phyloP scores from a whole-genome alignment of 2,888 invertebrate species.

The Brenthis daphne region DNA sequence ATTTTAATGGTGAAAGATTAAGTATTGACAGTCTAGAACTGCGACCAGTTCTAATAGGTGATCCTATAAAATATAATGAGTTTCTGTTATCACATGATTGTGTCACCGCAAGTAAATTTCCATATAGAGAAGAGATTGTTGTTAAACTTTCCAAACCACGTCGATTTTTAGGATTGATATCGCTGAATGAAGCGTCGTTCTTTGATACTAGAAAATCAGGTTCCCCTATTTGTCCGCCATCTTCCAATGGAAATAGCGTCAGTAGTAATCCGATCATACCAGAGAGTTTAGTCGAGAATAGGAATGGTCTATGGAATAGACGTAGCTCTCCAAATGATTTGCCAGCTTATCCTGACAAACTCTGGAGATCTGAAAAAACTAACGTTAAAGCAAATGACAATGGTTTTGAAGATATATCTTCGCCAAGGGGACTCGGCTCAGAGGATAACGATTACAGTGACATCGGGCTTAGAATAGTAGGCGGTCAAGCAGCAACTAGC shows the following conservation, averaged over 20 bases:
- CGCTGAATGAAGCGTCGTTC: conserved; percentile 46
- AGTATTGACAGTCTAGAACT: conserved; percentile 52
- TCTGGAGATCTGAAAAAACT: background rate
- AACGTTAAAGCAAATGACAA: background rate
- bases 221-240: no score
- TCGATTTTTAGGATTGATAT: conserved; percentile 58
- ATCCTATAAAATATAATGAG: conserved; percentile 45
- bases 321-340: no score
- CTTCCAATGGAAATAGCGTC: no score
- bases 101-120: conserved; percentile 39
- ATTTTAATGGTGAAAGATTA: conserved; percentile 48
- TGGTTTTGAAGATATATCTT: background rate
- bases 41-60: conserved; percentile 57
- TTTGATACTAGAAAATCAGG: no score
- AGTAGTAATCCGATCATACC: no score
- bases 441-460: conserved; percentile 15
- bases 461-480: conserved; percentile 55
- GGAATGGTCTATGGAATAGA: background rate
- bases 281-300: no score
- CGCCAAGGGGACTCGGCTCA: background rate
- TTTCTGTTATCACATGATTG: conserved; percentile 37
- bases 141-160: conserved; percentile 52
- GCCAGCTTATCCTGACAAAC: no score
- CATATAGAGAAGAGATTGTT: conserved; percentile 55
- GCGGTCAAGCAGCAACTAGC: conserved; percentile 63